phyloP scores from a whole-genome alignment of 37 sponge, comb jelly and placozoan genomes.

The Axinella damicornis region DNA sequence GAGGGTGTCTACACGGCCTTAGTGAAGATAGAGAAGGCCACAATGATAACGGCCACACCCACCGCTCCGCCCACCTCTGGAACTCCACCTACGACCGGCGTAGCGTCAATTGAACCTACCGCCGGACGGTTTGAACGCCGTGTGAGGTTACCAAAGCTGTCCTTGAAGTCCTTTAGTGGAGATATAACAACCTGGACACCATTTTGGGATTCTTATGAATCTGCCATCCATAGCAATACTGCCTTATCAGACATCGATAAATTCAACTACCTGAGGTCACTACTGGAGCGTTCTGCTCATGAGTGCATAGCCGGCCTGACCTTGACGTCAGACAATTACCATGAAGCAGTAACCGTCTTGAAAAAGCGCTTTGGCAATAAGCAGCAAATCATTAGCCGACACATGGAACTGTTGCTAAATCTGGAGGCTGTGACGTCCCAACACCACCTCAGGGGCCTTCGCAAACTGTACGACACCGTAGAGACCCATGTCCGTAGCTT shows the following conservation, averaged over 20 bases:
- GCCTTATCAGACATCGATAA: slow-evolving; percentile 23
- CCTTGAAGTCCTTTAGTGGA: slow-evolving; percentile 14
- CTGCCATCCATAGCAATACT: neutral
- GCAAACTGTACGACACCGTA: slow-evolving; percentile 10
- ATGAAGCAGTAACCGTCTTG: neutral
- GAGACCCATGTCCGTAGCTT: slow-evolving; percentile 5
- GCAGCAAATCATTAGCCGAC: neutral
- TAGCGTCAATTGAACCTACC: no score
- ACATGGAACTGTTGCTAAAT: slow-evolving; percentile 24
- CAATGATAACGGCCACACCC: neutral
- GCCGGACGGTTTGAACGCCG: neutral
- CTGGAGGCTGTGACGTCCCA: neutral
- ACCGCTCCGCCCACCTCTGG: neutral
- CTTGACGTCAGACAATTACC: slow-evolving; percentile 1
- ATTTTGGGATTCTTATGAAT: slow-evolving; percentile 17
- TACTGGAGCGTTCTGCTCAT: slow-evolving; percentile 5
- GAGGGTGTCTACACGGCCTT: neutral
- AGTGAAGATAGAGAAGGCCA: neutral
- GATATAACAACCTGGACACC: slow-evolving; percentile 12
- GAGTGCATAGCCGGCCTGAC: neutral
- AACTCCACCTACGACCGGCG: neutral
- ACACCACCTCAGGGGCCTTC: neutral
- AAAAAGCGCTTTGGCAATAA: slow-evolving; percentile 16
- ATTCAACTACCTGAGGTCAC: slow-evolving; percentile 16
- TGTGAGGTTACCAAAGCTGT: slow-evolving; percentile 14